A percentile compares a stretch with the other conserved stretches of the same genome.
phyloP scores from a whole-genome alignment of 2,888 invertebrate genomes.

The Sympetrum striolatum region DNA sequence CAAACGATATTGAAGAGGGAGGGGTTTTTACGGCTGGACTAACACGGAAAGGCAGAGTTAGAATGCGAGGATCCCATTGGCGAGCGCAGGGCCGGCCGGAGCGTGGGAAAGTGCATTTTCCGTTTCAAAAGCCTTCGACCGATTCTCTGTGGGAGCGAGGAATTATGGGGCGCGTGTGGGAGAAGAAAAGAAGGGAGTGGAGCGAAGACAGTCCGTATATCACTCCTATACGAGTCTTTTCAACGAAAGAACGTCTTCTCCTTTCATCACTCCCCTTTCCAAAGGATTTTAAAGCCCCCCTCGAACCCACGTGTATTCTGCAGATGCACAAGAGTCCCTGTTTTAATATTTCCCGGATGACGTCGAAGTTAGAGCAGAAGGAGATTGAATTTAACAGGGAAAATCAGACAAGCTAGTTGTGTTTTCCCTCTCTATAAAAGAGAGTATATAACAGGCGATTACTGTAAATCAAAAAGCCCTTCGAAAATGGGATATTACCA shows the following conservation, averaged over 20 bases:
- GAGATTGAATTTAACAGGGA: too few species aligned
- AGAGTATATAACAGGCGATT: neutral
- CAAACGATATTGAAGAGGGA: too few species aligned
- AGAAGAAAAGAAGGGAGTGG: neutral
- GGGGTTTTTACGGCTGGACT: too few species aligned
- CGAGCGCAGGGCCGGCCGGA: neutral
- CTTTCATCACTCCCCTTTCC: neutral
- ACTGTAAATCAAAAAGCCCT: neutral
- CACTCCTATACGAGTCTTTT: neutral
- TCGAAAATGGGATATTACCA: too few species aligned
- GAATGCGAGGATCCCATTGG: too few species aligned
- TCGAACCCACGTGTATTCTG: neutral
- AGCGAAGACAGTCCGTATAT: neutral
- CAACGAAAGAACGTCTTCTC: neutral
- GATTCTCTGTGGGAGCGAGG: neutral
- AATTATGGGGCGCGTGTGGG: neutral
- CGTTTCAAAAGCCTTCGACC: conserved; percentile 17
- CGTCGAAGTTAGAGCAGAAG: too few species aligned
- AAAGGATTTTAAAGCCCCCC: neutral
- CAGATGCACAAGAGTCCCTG: neutral
- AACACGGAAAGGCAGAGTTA: too few species aligned
- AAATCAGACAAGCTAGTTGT: too few species aligned
- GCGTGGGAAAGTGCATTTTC: conserved; percentile 29
- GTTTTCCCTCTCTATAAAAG: neutral
- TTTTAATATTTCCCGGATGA: too few species aligned